Percentiles rank a stretch among this genome's conserved stretches.
Evolutionary conservation across 2,113 vertebrate species (phyloP).

Genomic region (Tenrec ecaudatus): DNA sequence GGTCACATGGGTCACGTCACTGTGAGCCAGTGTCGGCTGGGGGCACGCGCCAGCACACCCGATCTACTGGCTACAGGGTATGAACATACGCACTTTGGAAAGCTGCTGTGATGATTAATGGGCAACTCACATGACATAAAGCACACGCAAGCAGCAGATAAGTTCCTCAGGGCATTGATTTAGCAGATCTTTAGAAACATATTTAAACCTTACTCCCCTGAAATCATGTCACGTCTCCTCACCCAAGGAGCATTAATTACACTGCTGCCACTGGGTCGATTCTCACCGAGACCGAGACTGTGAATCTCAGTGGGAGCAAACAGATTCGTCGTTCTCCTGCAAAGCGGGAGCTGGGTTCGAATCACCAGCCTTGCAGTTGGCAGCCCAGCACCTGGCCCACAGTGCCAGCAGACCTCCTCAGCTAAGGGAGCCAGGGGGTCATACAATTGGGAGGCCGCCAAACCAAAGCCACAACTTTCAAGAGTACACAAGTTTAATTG

Average conservation of each 20-base stretch:
- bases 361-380: too few relatives aligned
- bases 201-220: neutral
- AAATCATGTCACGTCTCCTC: neutral
- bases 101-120: neutral
- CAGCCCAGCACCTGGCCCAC: too few relatives aligned
- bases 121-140: neutral
- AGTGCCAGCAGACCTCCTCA: too few relatives aligned
- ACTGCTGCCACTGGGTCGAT: too few relatives aligned
- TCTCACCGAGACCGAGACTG: too few relatives aligned
- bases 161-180: neutral
- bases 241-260: neutral
- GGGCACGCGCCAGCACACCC: neutral
- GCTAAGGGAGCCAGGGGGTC: neutral
- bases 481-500: neutral
- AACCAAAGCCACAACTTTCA: constrained; percentile 13
- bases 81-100: neutral
- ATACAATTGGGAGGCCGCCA: constrained; percentile 13
- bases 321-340: too few relatives aligned
- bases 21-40: neutral
- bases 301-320: too few relatives aligned
- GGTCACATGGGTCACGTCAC: too few relatives aligned
- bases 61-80: neutral
- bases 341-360: too few relatives aligned
- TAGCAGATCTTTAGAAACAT: neutral
- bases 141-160: neutral